phyloP scores from a whole-genome alignment of 2,888 invertebrate species.

The Lasioglossum malachurum region DNA sequence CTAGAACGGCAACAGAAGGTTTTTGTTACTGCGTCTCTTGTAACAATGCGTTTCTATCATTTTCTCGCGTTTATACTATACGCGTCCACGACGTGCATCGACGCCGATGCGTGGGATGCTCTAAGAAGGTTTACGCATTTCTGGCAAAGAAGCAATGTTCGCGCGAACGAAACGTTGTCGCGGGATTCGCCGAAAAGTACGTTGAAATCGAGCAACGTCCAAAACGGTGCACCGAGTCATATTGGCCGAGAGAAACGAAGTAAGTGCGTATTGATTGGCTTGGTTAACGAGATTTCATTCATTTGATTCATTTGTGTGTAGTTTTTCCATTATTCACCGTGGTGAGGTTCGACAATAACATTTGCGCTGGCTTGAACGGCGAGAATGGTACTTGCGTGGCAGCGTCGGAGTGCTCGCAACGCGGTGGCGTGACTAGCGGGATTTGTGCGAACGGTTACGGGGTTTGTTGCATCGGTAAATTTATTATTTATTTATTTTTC shows the following conservation, averaged over 20 bases:
- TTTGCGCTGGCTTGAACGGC: constrained; percentile 91
- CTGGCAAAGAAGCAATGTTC: constrained; percentile 54
- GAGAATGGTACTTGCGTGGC: constrained; percentile 94
- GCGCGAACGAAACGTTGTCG: neutral
- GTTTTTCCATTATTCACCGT: constrained; percentile 93
- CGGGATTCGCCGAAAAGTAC: constrained; percentile 16
- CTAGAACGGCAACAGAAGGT: no score
- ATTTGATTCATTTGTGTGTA: constrained; percentile 77
- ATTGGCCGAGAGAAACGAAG: constrained; percentile 62
- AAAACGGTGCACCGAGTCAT: constrained; percentile 27
- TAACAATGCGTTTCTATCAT: constrained; percentile 15
- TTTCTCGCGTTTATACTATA: constrained; percentile 36
- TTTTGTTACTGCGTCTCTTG: neutral
- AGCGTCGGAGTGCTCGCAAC: constrained; percentile 89
- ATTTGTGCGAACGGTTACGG: constrained; percentile 93
- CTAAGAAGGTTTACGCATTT: constrained; percentile 42
- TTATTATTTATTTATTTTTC: neutral
- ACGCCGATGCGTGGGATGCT: constrained; percentile 55
- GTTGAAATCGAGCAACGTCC: constrained; percentile 25
- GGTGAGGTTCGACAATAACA: constrained; percentile 91
- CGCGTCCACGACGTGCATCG: neutral
- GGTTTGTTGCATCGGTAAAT: constrained; percentile 90
- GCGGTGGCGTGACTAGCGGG: constrained; percentile 91
- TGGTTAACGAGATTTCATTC: neutral
- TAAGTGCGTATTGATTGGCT: constrained; percentile 27